phyloP scores from a whole-genome alignment of 2,888 invertebrate genomes.

The Schrankia costaestrigalis region DNA sequence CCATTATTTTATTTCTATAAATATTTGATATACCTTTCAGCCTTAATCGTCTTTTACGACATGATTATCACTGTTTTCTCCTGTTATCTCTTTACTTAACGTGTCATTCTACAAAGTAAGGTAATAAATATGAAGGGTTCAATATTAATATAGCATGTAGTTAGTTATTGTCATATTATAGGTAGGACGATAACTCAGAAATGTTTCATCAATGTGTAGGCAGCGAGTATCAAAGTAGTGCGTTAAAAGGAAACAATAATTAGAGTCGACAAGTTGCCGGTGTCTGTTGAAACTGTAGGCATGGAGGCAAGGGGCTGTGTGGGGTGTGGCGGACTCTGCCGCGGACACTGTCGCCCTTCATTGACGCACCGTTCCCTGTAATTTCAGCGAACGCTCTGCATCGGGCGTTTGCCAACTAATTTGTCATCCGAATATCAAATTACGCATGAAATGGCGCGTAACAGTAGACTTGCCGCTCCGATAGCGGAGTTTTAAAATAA shows the following conservation, averaged over 20 bases:
- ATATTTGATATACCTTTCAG: too few relatives aligned
- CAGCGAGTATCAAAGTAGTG: slow-evolving; percentile 54
- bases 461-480: slow-evolving; percentile 60
- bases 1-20: too few relatives aligned
- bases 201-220: too few relatives aligned
- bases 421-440: slow-evolving; percentile 79
- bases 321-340: slow-evolving; percentile 19
- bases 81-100: too few relatives aligned
- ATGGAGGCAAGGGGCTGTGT: slow-evolving; percentile 18
- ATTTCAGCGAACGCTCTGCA: slow-evolving; percentile 57
- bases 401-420: slow-evolving; percentile 67
- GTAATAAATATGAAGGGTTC: too few relatives aligned
- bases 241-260: slow-evolving; percentile 65
- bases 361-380: slow-evolving; percentile 57
- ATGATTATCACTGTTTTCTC: too few relatives aligned
- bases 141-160: too few relatives aligned
- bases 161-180: too few relatives aligned
- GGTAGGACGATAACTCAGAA: slow-evolving; percentile 42
- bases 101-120: too few relatives aligned
- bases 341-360: slow-evolving; percentile 18
- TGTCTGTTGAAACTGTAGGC: slow-evolving; percentile 23
- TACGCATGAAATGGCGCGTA: slow-evolving; percentile 75
- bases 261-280: slow-evolving; percentile 53
- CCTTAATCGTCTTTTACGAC: too few relatives aligned
- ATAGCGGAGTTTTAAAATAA: slow-evolving; percentile 68